Base-by-base conservation (phyloP, 2,797 vertebrate genomes). In the Betta splendens region DNA sequence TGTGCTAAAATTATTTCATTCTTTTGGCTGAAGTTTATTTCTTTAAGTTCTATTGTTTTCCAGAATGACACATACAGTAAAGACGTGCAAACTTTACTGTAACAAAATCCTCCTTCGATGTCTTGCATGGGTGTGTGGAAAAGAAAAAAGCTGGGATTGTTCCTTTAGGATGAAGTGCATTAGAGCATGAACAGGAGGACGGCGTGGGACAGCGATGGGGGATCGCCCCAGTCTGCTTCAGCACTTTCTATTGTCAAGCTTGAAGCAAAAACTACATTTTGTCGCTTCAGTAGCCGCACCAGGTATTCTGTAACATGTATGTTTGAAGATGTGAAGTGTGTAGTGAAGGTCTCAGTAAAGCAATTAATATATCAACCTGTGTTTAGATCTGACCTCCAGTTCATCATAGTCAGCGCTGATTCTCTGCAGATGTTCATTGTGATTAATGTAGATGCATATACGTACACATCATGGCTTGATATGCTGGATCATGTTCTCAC, bases 31-130 rank as follows among this genome's bases (percentile, higher is more conserved):
- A 20, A 20, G 0, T 3, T 54, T 5, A 32, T 18, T 35, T 13
- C 10, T 9, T 7, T 9, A 15, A 46, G 29, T n/a, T n/a, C n/a
- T n/a, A n/a, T n/a, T n/a, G n/a, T n/a, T n/a, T n/a, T n/a, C n/a
- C n/a, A n/a, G n/a, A n/a, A n/a, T n/a, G n/a, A 6, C 55, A 9
- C 17, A 3, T 4, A n/a, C n/a, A n/a, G n/a, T n/a, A 16, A n/a
- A 10, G 7, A 29, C 9, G 13, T 37, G 7, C 15, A 4, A 36
- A 16, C 4, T 17, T 36, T 33, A 15, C 47, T 62, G 64, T 38
- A 75, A 75, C 17, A 15, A 46, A 67, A 77, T 72, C 62, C 64
- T 46, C 54, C 64, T 69, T 47, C 12, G 42, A 79, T 8, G 6
- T 65, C 12, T 26, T 33, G 8, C 8, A 5, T 35, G 62, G 43